A percentile compares a stretch with the other conserved stretches of the same genome.
Evolutionary conservation across 2,888 invertebrate genomes (phyloP).

Genomic region (Hanleya hanleyi): DNA sequence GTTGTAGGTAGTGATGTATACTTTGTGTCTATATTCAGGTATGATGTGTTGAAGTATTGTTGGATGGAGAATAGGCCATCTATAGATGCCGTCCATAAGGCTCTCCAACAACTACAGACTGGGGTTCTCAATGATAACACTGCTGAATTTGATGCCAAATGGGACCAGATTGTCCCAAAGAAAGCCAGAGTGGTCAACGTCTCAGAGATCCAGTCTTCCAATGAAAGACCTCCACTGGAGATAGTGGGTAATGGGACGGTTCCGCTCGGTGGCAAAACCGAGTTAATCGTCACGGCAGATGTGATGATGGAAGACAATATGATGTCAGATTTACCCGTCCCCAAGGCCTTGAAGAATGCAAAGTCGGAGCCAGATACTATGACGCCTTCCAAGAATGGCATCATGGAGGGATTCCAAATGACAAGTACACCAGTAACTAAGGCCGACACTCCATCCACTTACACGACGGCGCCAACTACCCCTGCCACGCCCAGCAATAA

Average conservation of each 20-base stretch:
- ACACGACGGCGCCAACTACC: not conserved
- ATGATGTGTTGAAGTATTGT: constrained; percentile 83
- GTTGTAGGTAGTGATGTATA: not conserved
- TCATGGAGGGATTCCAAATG: not conserved
- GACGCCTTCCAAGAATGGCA: not conserved
- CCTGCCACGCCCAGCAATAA: not conserved
- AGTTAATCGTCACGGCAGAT: not conserved
- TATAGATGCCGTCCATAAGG: constrained; percentile 76
- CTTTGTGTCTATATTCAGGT: constrained; percentile 74
- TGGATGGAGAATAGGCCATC: constrained; percentile 78
- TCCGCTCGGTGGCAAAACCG: not conserved
- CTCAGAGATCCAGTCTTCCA: not conserved
- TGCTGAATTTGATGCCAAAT: constrained; percentile 83
- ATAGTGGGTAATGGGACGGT: not conserved
- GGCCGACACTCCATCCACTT: not conserved
- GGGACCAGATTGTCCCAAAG: constrained; percentile 76
- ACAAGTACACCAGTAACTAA: constrained; percentile 9
- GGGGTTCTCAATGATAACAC: constrained; percentile 10
- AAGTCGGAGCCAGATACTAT: not conserved
- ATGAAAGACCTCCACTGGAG: too few species aligned
- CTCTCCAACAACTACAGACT: constrained; percentile 75
- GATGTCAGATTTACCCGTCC: not conserved
- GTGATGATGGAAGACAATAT: not conserved
- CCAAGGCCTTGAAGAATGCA: not conserved
- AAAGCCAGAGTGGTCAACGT: not conserved